Percentiles rank a stretch among this genome's conserved stretches.
Conservation (phyloP, 2,113 vertebrate species). For the Athene cunicularia region DNA sequence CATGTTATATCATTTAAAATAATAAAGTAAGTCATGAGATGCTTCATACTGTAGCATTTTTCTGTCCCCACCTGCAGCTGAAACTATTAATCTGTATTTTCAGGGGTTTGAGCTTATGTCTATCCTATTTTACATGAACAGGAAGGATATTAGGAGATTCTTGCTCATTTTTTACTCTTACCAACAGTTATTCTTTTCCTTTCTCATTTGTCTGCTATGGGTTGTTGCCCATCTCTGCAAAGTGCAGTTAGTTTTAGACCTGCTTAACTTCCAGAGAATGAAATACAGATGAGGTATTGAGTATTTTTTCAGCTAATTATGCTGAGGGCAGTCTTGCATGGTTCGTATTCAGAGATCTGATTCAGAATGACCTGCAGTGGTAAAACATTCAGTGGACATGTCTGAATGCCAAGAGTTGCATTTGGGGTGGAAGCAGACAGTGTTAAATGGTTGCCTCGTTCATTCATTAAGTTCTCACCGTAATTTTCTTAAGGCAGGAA, state of each 20-base stretch:
- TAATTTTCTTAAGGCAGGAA: constrained; percentile 85
- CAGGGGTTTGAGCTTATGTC: neutral
- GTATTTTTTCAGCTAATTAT: neutral
- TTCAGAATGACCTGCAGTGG: neutral
- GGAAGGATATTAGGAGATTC: neutral
- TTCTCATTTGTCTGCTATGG: neutral
- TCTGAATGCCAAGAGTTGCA: accelerated
- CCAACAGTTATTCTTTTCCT: neutral
- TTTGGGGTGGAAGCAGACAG: neutral
- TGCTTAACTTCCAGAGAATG: neutral
- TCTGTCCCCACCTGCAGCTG: neutral
- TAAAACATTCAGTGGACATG: neutral
- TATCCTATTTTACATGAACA: neutral
- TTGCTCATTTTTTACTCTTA: neutral
- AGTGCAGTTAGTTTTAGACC: neutral
- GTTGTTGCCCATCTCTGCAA: neutral
- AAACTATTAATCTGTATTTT: neutral
- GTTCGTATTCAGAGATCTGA: neutral
- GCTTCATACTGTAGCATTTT: neutral
- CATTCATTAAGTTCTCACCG: neutral
- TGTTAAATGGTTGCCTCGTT: neutral
- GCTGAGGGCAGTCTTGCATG: neutral
- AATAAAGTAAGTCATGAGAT: neutral
- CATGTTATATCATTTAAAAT: neutral
- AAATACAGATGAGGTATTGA: neutral